Conservation (phyloP, 2,113 vertebrate genomes). For the Chaetodon trifascialis region DNA sequence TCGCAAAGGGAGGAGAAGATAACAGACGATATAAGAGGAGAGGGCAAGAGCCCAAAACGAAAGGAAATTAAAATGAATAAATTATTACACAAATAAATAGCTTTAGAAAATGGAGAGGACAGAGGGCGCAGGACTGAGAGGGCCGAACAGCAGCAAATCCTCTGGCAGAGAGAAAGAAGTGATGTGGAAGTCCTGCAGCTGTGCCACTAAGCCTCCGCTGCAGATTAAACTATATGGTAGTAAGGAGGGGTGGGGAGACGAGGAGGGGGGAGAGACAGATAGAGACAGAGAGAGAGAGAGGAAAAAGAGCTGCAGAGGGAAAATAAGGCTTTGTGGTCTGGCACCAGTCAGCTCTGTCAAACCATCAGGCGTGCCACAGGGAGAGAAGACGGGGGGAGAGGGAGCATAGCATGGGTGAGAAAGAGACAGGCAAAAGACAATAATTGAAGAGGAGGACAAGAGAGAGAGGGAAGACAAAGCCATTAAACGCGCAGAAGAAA, state of each 20-base stretch:
- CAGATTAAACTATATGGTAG: constrained; percentile 75
- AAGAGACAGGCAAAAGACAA: constrained; percentile 23
- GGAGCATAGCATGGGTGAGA: constrained; percentile 22
- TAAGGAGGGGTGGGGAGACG: constrained; percentile 38
- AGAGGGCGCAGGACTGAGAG: constrained; percentile 12
- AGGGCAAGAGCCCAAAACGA: not conserved
- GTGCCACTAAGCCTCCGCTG: constrained; percentile 73
- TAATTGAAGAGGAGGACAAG: constrained; percentile 37
- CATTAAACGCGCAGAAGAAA: constrained; percentile 27
- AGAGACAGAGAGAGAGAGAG: constrained; percentile 45
- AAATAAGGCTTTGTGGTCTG: constrained; percentile 76
- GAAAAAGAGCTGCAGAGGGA: constrained; percentile 63
- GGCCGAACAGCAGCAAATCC: constrained; percentile 67
- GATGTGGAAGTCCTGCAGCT: constrained; percentile 78
- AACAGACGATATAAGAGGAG: constrained; percentile 8
- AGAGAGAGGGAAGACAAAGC: constrained; percentile 5
- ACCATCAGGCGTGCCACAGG: constrained; percentile 60
- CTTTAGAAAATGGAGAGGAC: constrained; percentile 21
- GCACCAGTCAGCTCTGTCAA: constrained; percentile 70
- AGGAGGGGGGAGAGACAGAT: constrained; percentile 12
- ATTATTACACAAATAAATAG: constrained; percentile 43
- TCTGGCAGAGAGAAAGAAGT: constrained; percentile 64
- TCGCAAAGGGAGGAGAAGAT: not conserved
- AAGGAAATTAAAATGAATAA: constrained; percentile 48
- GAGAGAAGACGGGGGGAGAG: constrained; percentile 41